phyloP scores from a whole-genome alignment of 2,797 vertebrate genomes.

The Hirundo rustica region DNA sequence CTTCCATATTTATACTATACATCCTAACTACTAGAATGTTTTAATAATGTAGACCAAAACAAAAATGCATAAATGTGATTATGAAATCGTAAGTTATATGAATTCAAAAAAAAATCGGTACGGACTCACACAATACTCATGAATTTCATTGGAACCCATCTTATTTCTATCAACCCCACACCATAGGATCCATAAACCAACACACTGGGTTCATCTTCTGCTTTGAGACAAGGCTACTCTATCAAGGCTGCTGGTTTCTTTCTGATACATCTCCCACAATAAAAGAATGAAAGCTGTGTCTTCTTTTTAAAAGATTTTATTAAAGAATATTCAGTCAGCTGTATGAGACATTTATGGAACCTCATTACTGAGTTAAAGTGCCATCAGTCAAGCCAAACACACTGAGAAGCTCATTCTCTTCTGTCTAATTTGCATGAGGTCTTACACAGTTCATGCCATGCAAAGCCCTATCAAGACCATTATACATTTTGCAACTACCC shows the following conservation, averaged over 20 bases:
- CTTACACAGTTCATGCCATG: background rate
- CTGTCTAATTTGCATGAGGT: background rate
- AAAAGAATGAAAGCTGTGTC: background rate
- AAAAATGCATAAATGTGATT: background rate
- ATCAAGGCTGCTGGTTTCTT: background rate
- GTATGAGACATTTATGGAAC: background rate
- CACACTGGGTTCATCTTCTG: background rate
- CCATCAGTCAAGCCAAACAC: constrained; percentile 11
- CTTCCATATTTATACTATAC: background rate
- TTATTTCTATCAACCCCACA: background rate
- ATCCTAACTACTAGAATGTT: background rate
- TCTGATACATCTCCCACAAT: background rate
- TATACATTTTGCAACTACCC: background rate
- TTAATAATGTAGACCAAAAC: background rate
- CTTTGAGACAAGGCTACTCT: background rate
- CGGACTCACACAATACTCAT: background rate
- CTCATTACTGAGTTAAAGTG: constrained; percentile 21
- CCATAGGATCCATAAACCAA: background rate
- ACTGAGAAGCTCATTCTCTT: background rate
- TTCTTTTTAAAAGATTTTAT: background rate
- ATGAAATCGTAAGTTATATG: fast-evolving
- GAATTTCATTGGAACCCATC: background rate
- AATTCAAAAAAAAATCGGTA: background rate
- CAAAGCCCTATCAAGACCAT: background rate
- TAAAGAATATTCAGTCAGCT: constrained; percentile 13